phyloP scores from a whole-genome alignment of 2,113 vertebrate species.

The Paedocypris sp. region DNA sequence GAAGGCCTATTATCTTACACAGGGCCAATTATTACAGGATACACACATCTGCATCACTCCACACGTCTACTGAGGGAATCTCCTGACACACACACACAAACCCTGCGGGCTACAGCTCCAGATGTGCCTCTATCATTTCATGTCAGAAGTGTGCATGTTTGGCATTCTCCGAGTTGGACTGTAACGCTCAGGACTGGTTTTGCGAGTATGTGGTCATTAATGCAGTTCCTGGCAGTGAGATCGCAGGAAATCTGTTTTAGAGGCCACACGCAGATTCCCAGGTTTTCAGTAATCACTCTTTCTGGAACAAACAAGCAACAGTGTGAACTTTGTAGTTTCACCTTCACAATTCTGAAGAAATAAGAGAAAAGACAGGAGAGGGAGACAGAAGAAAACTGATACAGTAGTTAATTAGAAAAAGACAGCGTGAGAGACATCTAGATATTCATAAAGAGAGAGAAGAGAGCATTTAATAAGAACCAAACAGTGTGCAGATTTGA shows the following conservation, averaged over 20 bases:
- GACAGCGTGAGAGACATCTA: no score
- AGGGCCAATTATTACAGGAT: neutral
- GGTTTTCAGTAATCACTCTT: no score
- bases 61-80: neutral
- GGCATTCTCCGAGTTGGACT: neutral
- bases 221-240: neutral
- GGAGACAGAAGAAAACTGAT: no score
- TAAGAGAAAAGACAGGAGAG: no score
- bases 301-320: no score
- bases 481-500: no score
- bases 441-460: no score
- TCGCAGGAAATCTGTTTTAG: neutral
- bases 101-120: neutral
- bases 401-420: no score
- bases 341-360: no score
- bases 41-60: neutral
- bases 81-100: constrained; percentile 1
- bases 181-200: neutral
- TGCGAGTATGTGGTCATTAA: neutral
- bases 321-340: no score
- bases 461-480: no score
- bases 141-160: neutral
- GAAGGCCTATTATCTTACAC: neutral
- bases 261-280: neutral
- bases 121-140: neutral